Evolutionary conservation across 2,113 vertebrate genomes (phyloP).

Genomic region (Perca fluviatilis): DNA sequence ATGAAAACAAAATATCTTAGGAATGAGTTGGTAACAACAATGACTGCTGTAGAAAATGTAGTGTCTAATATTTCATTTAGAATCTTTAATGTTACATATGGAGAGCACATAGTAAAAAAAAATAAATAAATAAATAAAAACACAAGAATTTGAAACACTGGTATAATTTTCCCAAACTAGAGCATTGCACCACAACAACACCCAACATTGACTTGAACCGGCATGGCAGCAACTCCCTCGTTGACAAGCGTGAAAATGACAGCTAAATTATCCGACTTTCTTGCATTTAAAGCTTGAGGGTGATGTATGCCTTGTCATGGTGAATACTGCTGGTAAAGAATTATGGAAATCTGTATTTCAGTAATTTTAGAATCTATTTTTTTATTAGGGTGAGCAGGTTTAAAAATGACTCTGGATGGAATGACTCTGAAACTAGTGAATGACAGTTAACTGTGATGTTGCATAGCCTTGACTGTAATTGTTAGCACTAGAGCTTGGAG

Average conservation of each 20-base stretch:
- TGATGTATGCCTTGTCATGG: conserved; percentile 13
- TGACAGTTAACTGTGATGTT: too few relatives aligned
- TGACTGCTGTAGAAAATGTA: not conserved
- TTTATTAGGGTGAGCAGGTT: not conserved
- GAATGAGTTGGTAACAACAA: not conserved
- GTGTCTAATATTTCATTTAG: not conserved
- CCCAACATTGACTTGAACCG: conserved; percentile 31
- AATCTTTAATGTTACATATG: not conserved
- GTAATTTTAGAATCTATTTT: not conserved
- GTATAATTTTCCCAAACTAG: conserved; percentile 3
- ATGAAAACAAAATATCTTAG: conserved; percentile 21
- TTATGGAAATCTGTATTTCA: not conserved
- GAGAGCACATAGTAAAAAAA: not conserved
- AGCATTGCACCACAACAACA: conserved; percentile 9
- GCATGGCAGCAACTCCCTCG: conserved; percentile 8
- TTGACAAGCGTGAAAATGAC: conserved; percentile 36
- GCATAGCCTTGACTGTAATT: too few relatives aligned
- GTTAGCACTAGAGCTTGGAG: too few relatives aligned
- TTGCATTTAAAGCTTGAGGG: conserved; percentile 24
- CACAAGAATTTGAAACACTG: not conserved
- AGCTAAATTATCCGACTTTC: conserved; percentile 30
- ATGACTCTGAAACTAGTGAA: too few relatives aligned
- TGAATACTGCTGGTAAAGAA: not conserved
- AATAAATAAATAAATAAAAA: not conserved
- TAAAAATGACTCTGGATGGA: too few relatives aligned